Evolutionary conservation across 1,140 invertebrate species (phyloP).

Genomic region (Aphidius gifuensis): DNA sequence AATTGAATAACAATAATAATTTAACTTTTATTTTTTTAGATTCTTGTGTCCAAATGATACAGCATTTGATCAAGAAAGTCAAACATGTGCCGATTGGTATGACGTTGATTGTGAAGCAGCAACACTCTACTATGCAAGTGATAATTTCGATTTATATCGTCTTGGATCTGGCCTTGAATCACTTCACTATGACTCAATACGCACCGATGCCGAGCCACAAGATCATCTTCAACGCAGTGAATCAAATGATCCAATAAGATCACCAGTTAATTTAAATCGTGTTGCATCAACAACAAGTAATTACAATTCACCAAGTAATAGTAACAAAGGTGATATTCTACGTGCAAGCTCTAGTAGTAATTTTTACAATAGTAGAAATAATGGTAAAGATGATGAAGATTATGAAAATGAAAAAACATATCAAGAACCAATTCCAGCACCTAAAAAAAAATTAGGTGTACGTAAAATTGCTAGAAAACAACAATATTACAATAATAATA

Average conservation of each 20-base stretch:
- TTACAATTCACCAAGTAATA: conserved; percentile 38
- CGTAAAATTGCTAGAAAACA: conserved; percentile 50
- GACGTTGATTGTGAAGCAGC: conserved; percentile 81
- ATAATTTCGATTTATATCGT: conserved; percentile 80
- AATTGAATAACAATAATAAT: not conserved
- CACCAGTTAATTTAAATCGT: conserved; percentile 41
- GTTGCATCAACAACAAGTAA: conserved; percentile 35
- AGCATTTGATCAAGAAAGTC: conserved; percentile 87
- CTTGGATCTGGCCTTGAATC: conserved; percentile 64
- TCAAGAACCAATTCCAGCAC: conserved; percentile 41
- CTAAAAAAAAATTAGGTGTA: conserved; percentile 45
- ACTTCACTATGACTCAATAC: conserved; percentile 44
- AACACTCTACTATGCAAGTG: conserved; percentile 74
- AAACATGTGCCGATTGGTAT: conserved; percentile 87
- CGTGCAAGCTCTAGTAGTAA: conserved; percentile 66
- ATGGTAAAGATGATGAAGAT: conserved; percentile 59
- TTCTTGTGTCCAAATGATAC: conserved; percentile 91
- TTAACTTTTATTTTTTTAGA: conserved; percentile 55
- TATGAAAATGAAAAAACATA: conserved; percentile 57
- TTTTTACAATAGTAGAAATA: conserved; percentile 65
- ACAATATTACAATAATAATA: conserved; percentile 33
- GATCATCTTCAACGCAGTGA: conserved; percentile 75
- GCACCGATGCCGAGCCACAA: conserved; percentile 68
- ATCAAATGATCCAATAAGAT: conserved; percentile 62
- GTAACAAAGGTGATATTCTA: conserved; percentile 54